Evolutionary conservation across 2,113 vertebrate species (phyloP).

Genomic region (Lepisosteus osseus): DNA sequence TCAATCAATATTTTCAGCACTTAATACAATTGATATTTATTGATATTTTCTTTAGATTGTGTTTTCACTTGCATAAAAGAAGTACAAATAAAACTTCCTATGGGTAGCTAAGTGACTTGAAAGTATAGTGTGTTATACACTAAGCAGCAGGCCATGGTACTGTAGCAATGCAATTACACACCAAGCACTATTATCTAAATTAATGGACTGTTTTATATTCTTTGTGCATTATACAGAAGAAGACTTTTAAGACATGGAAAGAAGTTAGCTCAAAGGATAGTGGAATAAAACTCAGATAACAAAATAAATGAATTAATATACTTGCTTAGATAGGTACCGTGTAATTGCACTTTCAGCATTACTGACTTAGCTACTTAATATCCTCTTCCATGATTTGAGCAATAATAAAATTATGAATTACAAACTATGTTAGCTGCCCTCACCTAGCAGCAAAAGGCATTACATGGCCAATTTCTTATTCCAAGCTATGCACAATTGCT

Average conservation of each 20-base stretch:
- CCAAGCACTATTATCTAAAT: conserved; percentile 81
- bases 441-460: background rate
- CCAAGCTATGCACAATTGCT: background rate
- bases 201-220: conserved; percentile 85
- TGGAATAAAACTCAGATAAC: conserved; percentile 63
- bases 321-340: conserved; percentile 58
- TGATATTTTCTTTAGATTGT: conserved; percentile 22
- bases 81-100: conserved; percentile 79
- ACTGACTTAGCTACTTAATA: conserved; percentile 50
- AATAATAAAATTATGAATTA: background rate
- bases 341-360: conserved; percentile 66
- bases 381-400: conserved; percentile 8
- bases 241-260: conserved; percentile 62
- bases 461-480: conserved; percentile 4
- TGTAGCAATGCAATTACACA: conserved; percentile 81
- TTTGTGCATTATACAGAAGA: conserved; percentile 64
- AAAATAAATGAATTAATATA: conserved; percentile 65
- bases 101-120: conserved; percentile 79
- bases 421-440: conserved; percentile 2
- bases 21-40: conserved; percentile 16
- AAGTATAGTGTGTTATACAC: conserved; percentile 68
- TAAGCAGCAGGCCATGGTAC: conserved; percentile 68
- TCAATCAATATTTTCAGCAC: conserved; percentile 10
- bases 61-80: conserved; percentile 68
- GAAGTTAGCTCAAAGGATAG: conserved; percentile 61